Evolutionary conservation across 2,888 invertebrate genomes (phyloP).

Genomic region (Myopa testacea): DNA sequence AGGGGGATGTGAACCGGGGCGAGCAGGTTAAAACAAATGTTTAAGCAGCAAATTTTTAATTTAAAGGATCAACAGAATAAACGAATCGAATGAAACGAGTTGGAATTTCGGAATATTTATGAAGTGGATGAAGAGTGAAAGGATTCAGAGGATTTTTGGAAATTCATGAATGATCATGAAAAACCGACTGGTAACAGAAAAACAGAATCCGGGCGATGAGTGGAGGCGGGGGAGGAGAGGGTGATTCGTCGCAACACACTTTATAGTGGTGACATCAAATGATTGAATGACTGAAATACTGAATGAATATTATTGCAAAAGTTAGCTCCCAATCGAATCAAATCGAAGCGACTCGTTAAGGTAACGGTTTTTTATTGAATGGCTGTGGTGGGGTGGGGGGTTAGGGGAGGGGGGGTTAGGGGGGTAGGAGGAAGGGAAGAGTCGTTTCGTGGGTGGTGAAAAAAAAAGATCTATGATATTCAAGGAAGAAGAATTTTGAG

Average conservation of each 20-base stretch:
- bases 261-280: neutral
- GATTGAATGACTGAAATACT: neutral
- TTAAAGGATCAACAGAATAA: constrained; percentile 65
- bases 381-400: neutral
- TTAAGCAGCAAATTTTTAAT: constrained; percentile 63
- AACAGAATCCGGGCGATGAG: neutral
- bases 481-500: neutral
- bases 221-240: neutral
- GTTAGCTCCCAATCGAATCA: neutral
- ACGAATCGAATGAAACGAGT: constrained; percentile 61
- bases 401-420: neutral
- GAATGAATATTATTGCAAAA: constrained; percentile 9
- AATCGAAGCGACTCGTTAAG: neutral
- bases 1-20: neutral
- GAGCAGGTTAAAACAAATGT: constrained; percentile 55
- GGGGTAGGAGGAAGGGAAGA: neutral
- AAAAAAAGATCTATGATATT: neutral
- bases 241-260: neutral
- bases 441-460: neutral
- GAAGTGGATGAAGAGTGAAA: neutral
- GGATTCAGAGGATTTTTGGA: neutral
- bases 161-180: constrained; percentile 3
- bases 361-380: no score
- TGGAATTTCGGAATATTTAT: constrained; percentile 37
- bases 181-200: neutral